These are phyloP conservation scores for Dipus sagitta DNA, from an alignment of 2,797 vertebrate genomes.

Conservation along the genomic window DNA sequence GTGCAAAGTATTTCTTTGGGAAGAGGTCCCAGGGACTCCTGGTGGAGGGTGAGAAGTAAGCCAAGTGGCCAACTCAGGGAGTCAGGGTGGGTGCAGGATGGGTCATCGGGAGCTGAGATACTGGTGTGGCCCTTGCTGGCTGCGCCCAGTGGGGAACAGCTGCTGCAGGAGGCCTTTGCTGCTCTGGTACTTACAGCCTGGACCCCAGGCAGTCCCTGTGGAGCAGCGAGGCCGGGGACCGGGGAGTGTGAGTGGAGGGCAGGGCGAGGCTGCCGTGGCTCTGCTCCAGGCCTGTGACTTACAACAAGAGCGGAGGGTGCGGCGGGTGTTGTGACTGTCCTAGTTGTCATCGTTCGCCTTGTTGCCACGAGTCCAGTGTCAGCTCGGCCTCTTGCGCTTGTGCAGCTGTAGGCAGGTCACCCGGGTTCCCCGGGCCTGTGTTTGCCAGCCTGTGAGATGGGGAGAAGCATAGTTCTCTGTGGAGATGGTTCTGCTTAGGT, in stretches of 20 bases:
- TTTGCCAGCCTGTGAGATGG: background rate
- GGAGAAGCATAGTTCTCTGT: background rate
- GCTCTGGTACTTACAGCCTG: background rate
- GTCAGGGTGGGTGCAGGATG: background rate
- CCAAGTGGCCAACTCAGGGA: background rate
- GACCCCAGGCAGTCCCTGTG: background rate
- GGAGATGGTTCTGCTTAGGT: background rate
- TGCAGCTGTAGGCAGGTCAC: background rate
- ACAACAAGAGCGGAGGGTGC: background rate
- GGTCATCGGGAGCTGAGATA: background rate
- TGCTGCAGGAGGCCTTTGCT: background rate
- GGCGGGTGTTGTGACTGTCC: background rate
- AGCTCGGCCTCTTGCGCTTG: background rate
- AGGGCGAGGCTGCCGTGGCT: no score
- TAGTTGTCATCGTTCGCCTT: background rate
- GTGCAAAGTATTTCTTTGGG: background rate
- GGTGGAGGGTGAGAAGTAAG: background rate
- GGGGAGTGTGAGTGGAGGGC: background rate
- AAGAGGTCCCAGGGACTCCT: background rate
- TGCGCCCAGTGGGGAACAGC: background rate
- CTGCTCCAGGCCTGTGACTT: background rate
- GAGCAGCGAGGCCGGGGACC: background rate
- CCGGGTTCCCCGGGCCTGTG: constrained; percentile 21
- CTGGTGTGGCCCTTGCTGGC: background rate
- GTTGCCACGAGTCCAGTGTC: background rate